Evolutionary conservation across 2,113 vertebrate genomes (phyloP), one percentile per base, ranked within the genome.

Genomic region (Limnothrissa miodon): DNA sequence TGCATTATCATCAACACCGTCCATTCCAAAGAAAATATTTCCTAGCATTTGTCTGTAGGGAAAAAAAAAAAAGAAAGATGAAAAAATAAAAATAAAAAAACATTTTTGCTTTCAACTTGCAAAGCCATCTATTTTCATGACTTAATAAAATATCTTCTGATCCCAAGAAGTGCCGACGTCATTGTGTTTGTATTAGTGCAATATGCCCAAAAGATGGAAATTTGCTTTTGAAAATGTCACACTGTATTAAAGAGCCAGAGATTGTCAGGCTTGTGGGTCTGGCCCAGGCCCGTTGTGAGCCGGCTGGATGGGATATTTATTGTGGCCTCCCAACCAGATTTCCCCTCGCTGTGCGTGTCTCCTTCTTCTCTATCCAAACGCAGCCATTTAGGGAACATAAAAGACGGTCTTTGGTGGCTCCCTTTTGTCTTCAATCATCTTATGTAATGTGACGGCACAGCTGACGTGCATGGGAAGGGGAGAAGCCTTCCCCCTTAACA

Each of bases 1-100:
- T 91, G 87, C 87, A 89, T 91, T 93, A 85, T 70, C 81, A 62
- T 86, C 78, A 29, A 90, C 83, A 48, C 83, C 88, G 85, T 87
- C 82, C 29, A 53, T 84, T 62, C 80, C 78, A 74, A 84, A 85
- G 80, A 83, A 86, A 91, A 78, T 70, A 78, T 86, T 89, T 74
- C 11, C 87, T 74, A 59, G n/a, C 29, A 70, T 81, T 88, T 80
- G 66, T 84, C 84, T 45, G 83, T 81, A 87, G 19, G 17, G 11
- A 48, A 13, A 48, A 13, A 48, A 13, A 15, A 13, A 48, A 19
- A 53, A 56, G 23, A 56, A 56, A 56, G 23, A 0, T 4, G 21
- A 51, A 1, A 13, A 46, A 51, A 51, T n/a, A n/a, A n/a, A n/a
- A n/a, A n/a, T n/a, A 51, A 84, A 85, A 89, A 70, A 70, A 33